phyloP scores from a whole-genome alignment of 2,797 vertebrate species.

The Scleropages formosus region DNA sequence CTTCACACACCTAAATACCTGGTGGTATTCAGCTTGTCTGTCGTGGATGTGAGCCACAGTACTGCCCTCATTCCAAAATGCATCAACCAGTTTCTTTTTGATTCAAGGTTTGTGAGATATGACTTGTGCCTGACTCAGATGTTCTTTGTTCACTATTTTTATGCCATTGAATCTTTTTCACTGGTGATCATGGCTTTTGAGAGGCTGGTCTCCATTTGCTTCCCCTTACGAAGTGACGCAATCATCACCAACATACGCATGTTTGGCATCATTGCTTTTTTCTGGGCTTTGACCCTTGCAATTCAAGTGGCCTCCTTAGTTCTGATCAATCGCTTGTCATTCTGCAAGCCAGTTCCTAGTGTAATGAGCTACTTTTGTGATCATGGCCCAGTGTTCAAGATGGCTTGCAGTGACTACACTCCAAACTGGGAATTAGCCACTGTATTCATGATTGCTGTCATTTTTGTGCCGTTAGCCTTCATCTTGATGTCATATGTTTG shows the following conservation, averaged over 20 bases:
- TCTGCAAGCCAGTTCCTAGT: conserved; percentile 51
- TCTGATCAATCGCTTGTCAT: conserved; percentile 52
- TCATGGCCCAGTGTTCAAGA: conserved; percentile 37
- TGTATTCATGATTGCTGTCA: not conserved
- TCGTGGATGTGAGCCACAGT: conserved; percentile 55
- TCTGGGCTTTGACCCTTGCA: not conserved
- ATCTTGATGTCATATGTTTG: conserved; percentile 48
- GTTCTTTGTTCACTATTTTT: too few species aligned
- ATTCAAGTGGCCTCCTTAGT: not conserved
- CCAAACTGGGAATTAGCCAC: conserved; percentile 26
- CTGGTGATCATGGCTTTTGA: conserved; percentile 53
- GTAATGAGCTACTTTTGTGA: too few species aligned
- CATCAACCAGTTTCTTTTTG: too few species aligned
- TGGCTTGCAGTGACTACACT: conserved; percentile 52
- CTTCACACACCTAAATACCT: conserved; percentile 57
- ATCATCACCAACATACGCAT: conserved; percentile 50
- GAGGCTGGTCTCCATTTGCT: conserved; percentile 58
- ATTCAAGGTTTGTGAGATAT: too few species aligned
- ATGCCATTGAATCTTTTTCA: too few species aligned
- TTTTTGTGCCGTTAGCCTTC: conserved; percentile 46
- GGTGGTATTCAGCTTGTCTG: conserved; percentile 55
- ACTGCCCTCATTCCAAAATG: too few species aligned
- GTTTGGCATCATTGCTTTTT: conserved; percentile 37
- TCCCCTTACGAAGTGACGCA: conserved; percentile 52
- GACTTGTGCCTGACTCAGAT: too few species aligned